phyloP scores from a whole-genome alignment of 2,888 invertebrate genomes.

The Campaea margaritaria region DNA sequence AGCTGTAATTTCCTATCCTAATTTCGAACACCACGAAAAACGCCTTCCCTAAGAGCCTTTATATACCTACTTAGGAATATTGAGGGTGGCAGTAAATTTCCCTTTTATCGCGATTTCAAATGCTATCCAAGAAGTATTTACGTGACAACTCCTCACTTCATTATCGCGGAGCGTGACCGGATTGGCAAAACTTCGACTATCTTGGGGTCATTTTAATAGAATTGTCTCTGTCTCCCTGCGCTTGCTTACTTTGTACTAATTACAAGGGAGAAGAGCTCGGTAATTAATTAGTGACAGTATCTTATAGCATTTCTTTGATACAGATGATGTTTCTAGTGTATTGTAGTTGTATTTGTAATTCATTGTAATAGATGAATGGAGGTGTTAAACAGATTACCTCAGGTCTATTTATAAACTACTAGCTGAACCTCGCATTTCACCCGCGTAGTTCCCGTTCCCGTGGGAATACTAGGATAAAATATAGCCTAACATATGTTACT shows the following conservation, averaged over 20 bases:
- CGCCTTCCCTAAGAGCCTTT: conserved; percentile 41
- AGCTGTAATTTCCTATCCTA: conserved; percentile 44
- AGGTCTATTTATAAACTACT: too few species aligned
- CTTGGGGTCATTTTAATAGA: conserved; percentile 55
- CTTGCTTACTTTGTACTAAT: conserved; percentile 33
- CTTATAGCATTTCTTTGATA: conserved; percentile 19
- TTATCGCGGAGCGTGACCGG: conserved; percentile 71
- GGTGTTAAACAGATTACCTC: background rate
- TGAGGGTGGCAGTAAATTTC: conserved; percentile 72
- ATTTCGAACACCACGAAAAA: conserved; percentile 46
- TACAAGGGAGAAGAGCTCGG: conserved; percentile 30
- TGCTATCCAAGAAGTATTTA: conserved; percentile 68
- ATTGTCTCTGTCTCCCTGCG: conserved; percentile 41
- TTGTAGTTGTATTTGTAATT: conserved; percentile 1
- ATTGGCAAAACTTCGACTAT: conserved; percentile 67
- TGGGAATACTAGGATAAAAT: too few species aligned
- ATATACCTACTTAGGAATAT: conserved; percentile 53
- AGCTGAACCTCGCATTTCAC: too few species aligned
- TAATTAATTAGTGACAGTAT: conserved; percentile 24
- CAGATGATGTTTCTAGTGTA: conserved; percentile 3
- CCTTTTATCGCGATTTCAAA: conserved; percentile 77
- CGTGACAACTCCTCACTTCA: conserved; percentile 79
- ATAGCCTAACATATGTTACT: too few species aligned
- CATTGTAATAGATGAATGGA: conserved; percentile 3
- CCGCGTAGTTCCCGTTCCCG: too few species aligned